Percentiles rank a stretch among this genome's conserved stretches.
These are phyloP conservation scores for Synergus japonicus DNA, from an alignment of 2,888 invertebrate species.

Conservation along the genomic window DNA sequence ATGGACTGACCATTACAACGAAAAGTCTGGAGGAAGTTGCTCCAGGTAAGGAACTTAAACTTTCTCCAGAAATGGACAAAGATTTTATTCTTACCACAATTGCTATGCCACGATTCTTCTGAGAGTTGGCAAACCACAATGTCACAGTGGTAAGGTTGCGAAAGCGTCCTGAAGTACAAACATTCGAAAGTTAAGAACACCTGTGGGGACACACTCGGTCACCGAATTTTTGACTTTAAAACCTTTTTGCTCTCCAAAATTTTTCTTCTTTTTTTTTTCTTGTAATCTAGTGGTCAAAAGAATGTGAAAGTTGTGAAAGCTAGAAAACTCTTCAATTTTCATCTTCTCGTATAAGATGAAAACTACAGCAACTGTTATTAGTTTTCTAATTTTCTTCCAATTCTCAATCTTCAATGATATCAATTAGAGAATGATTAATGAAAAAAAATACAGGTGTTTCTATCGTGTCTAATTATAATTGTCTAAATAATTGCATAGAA, in stretches of 20 bases:
- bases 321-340: not conserved
- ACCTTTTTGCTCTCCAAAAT: not conserved
- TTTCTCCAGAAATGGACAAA: conserved; percentile 31
- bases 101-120: conserved; percentile 22
- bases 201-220: not conserved
- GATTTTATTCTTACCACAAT: conserved; percentile 28
- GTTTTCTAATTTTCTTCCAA: not conserved
- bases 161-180: conserved; percentile 11
- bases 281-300: not conserved
- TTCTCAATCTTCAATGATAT: not conserved
- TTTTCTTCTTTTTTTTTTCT: not conserved
- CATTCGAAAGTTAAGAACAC: conserved; percentile 9
- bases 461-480: not conserved
- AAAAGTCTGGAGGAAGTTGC: conserved; percentile 78
- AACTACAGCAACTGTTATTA: not conserved
- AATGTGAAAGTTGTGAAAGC: not conserved
- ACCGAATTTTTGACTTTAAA: not conserved
- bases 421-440: not conserved
- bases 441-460: not conserved
- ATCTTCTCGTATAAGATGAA: not conserved
- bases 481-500: no score
- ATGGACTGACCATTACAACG: conserved; percentile 84
- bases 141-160: not conserved
- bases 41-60: conserved; percentile 66
- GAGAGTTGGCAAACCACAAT: conserved; percentile 29